Percentiles rank a stretch among this genome's conserved stretches.
Evolutionary conservation across 2,888 invertebrate species (phyloP).

Genomic region (Apantesis nais): DNA sequence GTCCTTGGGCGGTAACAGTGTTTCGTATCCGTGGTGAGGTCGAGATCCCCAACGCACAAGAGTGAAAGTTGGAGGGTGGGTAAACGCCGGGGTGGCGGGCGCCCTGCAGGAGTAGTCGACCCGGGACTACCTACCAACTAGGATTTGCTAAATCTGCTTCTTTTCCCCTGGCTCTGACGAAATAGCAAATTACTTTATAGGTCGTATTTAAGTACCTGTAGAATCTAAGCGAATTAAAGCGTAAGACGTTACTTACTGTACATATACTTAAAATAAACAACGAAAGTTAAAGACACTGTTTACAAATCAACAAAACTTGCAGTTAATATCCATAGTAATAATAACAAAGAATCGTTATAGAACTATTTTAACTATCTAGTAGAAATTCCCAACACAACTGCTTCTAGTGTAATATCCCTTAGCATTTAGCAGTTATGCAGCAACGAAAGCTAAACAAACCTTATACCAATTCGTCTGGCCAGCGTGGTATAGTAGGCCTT

Average conservation of each 20-base stretch:
- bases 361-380: not conserved
- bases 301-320: not conserved
- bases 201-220: conserved; percentile 8
- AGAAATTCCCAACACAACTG: not conserved
- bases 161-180: conserved; percentile 65
- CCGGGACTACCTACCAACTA: conserved; percentile 78
- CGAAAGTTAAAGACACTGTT: not conserved
- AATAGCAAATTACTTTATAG: conserved; percentile 55
- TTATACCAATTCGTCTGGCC: too few relatives aligned
- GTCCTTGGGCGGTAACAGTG: conserved; percentile 59
- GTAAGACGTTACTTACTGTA: not conserved
- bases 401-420: not conserved
- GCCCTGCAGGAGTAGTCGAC: conserved; percentile 81
- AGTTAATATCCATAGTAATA: not conserved
- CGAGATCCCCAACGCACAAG: conserved; percentile 82
- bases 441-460: too few relatives aligned
- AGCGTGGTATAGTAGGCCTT: too few relatives aligned
- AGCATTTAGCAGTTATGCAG: not conserved
- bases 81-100: conserved; percentile 64
- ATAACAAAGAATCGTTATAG: not conserved
- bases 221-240: not conserved
- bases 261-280: not conserved
- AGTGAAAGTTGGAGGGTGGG: conserved; percentile 81
- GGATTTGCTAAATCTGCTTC: conserved; percentile 84
- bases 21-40: conserved; percentile 63